phyloP scores from a whole-genome alignment of 2,888 invertebrate species.

The Lacanobia oleracea region DNA sequence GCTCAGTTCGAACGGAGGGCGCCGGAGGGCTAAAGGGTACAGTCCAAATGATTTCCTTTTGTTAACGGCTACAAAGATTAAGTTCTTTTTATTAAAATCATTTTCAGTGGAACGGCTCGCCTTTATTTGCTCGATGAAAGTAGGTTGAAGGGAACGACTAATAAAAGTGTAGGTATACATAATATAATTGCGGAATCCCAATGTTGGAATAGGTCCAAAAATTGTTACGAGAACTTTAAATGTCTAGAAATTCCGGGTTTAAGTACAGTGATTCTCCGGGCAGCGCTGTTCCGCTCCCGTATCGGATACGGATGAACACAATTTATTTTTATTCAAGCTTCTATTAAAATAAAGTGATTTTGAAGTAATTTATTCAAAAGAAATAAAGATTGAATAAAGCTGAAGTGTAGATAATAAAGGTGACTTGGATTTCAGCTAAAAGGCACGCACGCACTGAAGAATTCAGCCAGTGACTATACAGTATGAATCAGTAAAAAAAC shows the following conservation, averaged over 20 bases:
- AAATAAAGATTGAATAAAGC: not conserved
- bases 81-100: constrained; percentile 67
- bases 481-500: not conserved
- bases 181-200: constrained; percentile 50
- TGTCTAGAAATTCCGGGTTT: constrained; percentile 55
- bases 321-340: constrained; percentile 52
- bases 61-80: constrained; percentile 64
- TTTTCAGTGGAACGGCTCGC: constrained; percentile 53
- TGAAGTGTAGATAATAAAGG: not conserved
- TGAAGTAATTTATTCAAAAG: constrained; percentile 4
- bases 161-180: constrained; percentile 50
- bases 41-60: constrained; percentile 63
- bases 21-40: constrained; percentile 52
- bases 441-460: not conserved
- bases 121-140: constrained; percentile 57
- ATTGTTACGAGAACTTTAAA: constrained; percentile 55
- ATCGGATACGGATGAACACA: constrained; percentile 44
- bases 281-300: constrained; percentile 18
- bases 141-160: constrained; percentile 46
- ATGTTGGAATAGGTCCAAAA: constrained; percentile 62
- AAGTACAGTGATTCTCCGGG: constrained; percentile 54
- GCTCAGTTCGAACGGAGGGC: constrained; percentile 60
- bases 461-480: not conserved
- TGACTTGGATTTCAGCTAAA: too few relatives aligned
- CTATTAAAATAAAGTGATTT: constrained; percentile 41